Evolutionary conservation across 2,888 invertebrate species (phyloP).

Genomic region (Bibio marci): DNA sequence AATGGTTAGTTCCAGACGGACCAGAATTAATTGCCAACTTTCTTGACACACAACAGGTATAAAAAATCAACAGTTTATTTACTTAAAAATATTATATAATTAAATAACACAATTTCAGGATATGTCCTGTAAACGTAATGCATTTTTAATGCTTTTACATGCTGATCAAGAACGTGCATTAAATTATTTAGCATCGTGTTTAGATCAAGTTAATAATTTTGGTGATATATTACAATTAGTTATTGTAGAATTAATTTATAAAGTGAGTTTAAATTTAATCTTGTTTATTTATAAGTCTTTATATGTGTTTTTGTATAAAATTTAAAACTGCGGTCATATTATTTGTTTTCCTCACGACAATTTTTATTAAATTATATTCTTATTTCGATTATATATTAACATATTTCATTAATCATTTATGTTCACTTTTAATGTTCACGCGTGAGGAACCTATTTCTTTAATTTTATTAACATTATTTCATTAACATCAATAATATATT

Average conservation of each 20-base stretch:
- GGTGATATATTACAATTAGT: constrained; percentile 96
- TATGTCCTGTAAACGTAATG: constrained; percentile 97
- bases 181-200: constrained; percentile 77
- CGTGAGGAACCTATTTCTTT: too few species aligned
- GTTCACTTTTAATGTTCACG: too few species aligned
- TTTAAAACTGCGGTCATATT: too few species aligned
- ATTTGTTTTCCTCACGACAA: too few species aligned
- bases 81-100: not conserved
- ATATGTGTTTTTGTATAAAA: too few species aligned
- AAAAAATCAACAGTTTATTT: not conserved
- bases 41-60: constrained; percentile 74
- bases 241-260: constrained; percentile 97
- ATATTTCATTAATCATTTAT: too few species aligned
- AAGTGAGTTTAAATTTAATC: constrained; percentile 48
- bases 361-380: too few species aligned
- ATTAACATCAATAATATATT: too few species aligned
- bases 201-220: constrained; percentile 87
- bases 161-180: constrained; percentile 92
- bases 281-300: too few species aligned
- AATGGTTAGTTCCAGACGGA: constrained; percentile 96
- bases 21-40: constrained; percentile 91
- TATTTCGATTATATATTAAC: too few species aligned
- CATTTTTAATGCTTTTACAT: constrained; percentile 95
- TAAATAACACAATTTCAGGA: constrained; percentile 47
- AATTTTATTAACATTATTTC: too few species aligned